phyloP scores from a whole-genome alignment of 2,797 vertebrate species.

The Mormyrus proboscirostris region DNA sequence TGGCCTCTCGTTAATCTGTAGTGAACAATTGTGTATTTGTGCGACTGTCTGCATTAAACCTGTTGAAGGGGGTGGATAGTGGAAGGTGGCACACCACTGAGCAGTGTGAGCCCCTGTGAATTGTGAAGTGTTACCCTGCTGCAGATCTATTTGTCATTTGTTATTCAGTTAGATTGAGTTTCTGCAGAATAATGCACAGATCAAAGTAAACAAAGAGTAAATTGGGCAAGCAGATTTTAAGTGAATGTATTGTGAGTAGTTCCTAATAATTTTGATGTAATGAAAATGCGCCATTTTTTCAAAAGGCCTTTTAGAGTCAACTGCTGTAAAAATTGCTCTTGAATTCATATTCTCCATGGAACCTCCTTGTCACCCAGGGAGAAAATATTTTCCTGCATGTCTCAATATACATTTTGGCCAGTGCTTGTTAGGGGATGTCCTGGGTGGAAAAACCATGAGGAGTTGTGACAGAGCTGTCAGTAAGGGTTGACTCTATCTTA shows the following conservation, averaged over 20 bases:
- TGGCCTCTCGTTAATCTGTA: not conserved
- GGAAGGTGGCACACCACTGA: not conserved
- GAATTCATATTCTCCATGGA: not conserved
- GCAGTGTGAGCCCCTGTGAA: not conserved
- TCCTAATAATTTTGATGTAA: not conserved
- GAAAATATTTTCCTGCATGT: not conserved
- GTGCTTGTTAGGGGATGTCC: not conserved
- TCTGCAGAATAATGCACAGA: not conserved
- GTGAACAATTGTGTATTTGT: not conserved
- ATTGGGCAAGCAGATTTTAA: not conserved
- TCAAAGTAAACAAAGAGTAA: not conserved
- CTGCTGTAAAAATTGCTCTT: not conserved
- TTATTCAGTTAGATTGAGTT: not conserved
- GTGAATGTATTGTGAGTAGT: not conserved
- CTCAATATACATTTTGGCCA: not conserved
- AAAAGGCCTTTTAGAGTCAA: not conserved
- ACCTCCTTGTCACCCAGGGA: not conserved
- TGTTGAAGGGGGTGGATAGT: not conserved
- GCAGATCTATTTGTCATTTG: not conserved
- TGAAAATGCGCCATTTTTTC: slow-evolving; percentile 11
- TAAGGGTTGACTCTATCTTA: not conserved
- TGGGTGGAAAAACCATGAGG: not conserved
- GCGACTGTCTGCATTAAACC: not conserved
- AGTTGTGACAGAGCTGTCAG: not conserved
- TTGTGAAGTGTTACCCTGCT: not conserved